A percentile compares a stretch with the other conserved stretches of the same genome.
These are phyloP conservation scores for Scarus forsteni DNA, from an alignment of 2,797 vertebrate genomes.

Conservation along the genomic window DNA sequence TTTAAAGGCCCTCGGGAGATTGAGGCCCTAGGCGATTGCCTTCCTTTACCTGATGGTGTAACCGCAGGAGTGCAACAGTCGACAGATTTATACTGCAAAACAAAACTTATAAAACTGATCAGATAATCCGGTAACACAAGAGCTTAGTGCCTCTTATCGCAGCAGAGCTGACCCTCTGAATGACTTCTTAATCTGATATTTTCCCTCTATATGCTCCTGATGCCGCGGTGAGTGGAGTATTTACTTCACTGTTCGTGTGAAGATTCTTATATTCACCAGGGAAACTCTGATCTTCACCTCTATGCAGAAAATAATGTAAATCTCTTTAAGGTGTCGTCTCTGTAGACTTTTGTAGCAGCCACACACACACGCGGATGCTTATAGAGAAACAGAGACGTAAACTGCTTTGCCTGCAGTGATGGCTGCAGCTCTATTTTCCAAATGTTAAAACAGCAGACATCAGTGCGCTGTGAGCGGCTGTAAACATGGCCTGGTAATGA, in stretches of 20 bases:
- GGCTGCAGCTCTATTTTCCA: constrained; percentile 60
- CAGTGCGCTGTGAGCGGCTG: constrained; percentile 46
- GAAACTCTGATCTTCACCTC: constrained; percentile 60
- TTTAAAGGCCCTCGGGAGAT: too few relatives aligned
- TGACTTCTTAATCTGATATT: constrained; percentile 26
- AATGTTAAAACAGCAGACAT: constrained; percentile 71
- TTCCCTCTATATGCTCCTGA: constrained; percentile 43
- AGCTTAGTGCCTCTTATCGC: too few relatives aligned
- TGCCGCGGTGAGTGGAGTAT: constrained; percentile 35
- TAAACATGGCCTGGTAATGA: constrained; percentile 83
- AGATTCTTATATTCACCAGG: constrained; percentile 40
- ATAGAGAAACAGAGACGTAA: constrained; percentile 46
- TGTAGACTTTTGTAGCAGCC: constrained; percentile 32
- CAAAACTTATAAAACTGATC: too few relatives aligned
- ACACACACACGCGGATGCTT: constrained; percentile 2
- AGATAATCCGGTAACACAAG: too few relatives aligned
- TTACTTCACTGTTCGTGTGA: constrained; percentile 58
- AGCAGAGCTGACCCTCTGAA: constrained; percentile 24
- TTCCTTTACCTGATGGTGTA: too few relatives aligned
- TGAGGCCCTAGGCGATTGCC: too few relatives aligned
- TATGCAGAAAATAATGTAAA: constrained; percentile 62
- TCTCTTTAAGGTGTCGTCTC: constrained; percentile 57
- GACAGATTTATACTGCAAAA: too few relatives aligned
- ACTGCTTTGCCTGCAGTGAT: constrained; percentile 68
- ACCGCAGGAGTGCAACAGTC: too few relatives aligned